These are phyloP conservation scores for Drymonia ruficornis DNA, from an alignment of 2,888 invertebrate genomes.

Conservation along the genomic window DNA sequence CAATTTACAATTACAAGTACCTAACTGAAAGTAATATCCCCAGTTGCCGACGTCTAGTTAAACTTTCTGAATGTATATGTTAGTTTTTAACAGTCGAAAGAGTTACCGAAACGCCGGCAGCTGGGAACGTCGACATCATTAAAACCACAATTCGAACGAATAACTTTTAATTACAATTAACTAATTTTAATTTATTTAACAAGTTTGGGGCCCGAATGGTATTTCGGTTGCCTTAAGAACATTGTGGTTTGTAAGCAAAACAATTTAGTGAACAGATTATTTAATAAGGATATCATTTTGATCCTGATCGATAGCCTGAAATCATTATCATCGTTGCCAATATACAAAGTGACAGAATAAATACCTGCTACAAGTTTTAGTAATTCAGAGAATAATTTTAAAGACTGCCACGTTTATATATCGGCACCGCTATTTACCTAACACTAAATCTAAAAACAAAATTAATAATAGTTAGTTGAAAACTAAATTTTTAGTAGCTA, in stretches of 20 bases:
- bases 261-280: not conserved
- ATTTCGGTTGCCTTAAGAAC: constrained; percentile 22
- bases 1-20: constrained; percentile 5
- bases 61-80: not conserved
- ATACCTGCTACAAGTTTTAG: constrained; percentile 4
- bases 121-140: not conserved
- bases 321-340: constrained; percentile 2
- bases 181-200: constrained; percentile 34
- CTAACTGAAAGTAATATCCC: not conserved
- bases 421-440: not conserved
- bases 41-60: not conserved
- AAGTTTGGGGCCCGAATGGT: constrained; percentile 37
- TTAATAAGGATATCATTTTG: not conserved
- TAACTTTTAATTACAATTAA: constrained; percentile 34
- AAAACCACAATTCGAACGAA: constrained; percentile 19
- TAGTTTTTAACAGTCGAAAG: not conserved
- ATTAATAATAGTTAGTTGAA: constrained; percentile 25
- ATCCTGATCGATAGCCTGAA: constrained; percentile 4
- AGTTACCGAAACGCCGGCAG: not conserved
- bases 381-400: constrained; percentile 7
- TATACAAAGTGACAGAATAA: constrained; percentile 3
- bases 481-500: constrained; percentile 17
- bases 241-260: not conserved
- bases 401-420: constrained; percentile 2
- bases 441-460: constrained; percentile 20